A percentile compares a stretch with the other conserved stretches of the same genome.
These are phyloP conservation scores for Neomonachus schauinslandi DNA, from an alignment of 2,113 vertebrate species.

Conservation along the genomic window DNA sequence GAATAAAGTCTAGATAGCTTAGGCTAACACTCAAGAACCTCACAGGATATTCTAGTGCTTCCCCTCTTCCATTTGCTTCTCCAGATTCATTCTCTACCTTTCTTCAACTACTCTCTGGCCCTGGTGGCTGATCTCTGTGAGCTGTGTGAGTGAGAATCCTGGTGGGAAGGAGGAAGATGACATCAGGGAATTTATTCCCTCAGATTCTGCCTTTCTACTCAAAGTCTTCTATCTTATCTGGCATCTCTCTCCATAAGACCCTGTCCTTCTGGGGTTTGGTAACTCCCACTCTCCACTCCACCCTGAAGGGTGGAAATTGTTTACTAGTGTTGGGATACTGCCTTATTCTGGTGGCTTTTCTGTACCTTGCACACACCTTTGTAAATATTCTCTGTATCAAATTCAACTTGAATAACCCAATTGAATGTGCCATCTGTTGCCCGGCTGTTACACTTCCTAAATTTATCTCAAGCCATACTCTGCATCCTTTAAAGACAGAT, in stretches of 20 bases:
- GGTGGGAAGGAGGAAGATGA: not conserved
- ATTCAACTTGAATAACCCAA: conserved; percentile 28
- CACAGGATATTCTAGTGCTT: not conserved
- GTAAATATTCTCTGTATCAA: conserved; percentile 37
- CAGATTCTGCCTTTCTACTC: not conserved
- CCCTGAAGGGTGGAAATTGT: not conserved
- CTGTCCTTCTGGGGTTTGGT: not conserved
- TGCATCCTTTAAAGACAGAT: conserved; percentile 3
- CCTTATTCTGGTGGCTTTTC: not conserved
- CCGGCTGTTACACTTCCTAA: conserved; percentile 14
- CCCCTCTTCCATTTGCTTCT: not conserved
- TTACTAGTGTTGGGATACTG: not conserved
- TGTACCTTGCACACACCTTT: not conserved
- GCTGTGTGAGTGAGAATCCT: not conserved
- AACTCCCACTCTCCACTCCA: not conserved
- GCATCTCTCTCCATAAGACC: not conserved
- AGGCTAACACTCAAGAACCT: not conserved
- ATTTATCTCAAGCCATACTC: not conserved
- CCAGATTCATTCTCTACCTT: not conserved
- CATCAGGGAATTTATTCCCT: not conserved
- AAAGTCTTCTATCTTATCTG: not conserved
- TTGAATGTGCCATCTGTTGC: conserved; percentile 33
- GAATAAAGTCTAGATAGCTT: not conserved
- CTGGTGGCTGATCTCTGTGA: not conserved
- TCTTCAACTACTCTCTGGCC: not conserved